Conservation (phyloP, 2,888 invertebrate genomes). For the Leucophora obtusa region DNA sequence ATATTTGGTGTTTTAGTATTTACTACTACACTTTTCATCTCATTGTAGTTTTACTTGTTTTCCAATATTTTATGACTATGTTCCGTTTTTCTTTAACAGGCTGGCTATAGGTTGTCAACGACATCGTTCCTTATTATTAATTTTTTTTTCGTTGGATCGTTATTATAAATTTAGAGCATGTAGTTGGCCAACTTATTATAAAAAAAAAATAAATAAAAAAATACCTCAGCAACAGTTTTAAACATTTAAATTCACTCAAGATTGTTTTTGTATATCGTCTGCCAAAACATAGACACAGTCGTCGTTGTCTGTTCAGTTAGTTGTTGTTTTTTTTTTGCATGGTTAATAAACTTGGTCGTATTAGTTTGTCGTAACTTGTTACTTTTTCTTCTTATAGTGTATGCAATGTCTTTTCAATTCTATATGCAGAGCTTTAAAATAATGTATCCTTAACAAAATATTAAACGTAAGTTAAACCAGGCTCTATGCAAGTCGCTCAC, state of each 20-base stretch:
- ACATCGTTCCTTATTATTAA: constrained; percentile 28
- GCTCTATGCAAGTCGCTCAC: too few relatives aligned
- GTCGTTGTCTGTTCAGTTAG: neutral
- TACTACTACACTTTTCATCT: too few relatives aligned
- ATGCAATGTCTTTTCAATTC: neutral
- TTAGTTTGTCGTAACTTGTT: constrained; percentile 26
- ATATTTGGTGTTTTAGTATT: too few relatives aligned
- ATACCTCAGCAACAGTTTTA: constrained; percentile 44
- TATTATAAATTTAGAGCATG: constrained; percentile 25
- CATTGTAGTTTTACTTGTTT: too few relatives aligned
- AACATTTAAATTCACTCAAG: constrained; percentile 16
- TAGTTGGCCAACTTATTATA: constrained; percentile 47
- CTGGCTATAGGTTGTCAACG: constrained; percentile 42
- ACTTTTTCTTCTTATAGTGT: constrained; percentile 21
- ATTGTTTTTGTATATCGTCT: constrained; percentile 27
- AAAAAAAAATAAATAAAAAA: constrained; percentile 9
- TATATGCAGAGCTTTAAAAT: neutral
- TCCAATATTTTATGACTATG: constrained; percentile 13
- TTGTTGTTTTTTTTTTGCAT: neutral
- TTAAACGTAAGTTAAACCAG: too few relatives aligned
- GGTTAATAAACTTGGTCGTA: constrained; percentile 20
- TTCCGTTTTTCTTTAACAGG: constrained; percentile 16
- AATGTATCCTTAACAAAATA: neutral
- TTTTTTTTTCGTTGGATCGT: neutral
- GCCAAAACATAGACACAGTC: constrained; percentile 18